phyloP scores from a whole-genome alignment of 2,888 invertebrate genomes.

The Conus canariensis region DNA sequence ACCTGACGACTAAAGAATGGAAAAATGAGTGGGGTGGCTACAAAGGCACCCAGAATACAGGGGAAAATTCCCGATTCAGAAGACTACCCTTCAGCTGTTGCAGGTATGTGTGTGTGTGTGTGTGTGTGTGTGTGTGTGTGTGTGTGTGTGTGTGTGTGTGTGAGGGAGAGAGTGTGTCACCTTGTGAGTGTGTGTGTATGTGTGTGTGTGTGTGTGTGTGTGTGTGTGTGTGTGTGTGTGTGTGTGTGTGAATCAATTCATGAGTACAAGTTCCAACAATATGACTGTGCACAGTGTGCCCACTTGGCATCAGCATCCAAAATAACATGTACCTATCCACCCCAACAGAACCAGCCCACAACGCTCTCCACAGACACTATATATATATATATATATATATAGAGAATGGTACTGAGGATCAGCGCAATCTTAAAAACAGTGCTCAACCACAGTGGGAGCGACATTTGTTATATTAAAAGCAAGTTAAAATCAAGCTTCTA shows the following conservation, averaged over 20 bases:
- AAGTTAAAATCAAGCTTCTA: no score
- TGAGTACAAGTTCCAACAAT: neutral
- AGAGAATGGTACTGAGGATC: no score
- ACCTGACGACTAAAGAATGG: constrained; percentile 79
- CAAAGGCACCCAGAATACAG: constrained; percentile 85
- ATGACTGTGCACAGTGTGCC: no score
- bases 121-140: neutral
- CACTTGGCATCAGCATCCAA: no score
- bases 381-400: no score
- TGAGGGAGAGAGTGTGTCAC: neutral
- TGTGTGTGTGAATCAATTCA: neutral
- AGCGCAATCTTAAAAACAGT: no score
- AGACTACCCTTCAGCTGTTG: constrained; percentile 96
- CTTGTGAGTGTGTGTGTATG: neutral
- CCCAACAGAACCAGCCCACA: no score
- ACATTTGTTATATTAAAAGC: no score
- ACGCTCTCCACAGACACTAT: no score
- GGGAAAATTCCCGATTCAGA: constrained; percentile 87
- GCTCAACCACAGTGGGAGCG: no score
- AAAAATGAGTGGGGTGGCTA: constrained; percentile 78
- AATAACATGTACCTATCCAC: no score
- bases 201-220: constrained; percentile 1
- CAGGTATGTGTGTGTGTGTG: constrained; percentile 76
- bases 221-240: neutral
- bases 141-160: neutral